Percentiles rank a stretch among this genome's conserved stretches.
These are phyloP conservation scores for Anoncus sp. DNA, from an alignment of 2,888 invertebrate species.

Conservation along the genomic window DNA sequence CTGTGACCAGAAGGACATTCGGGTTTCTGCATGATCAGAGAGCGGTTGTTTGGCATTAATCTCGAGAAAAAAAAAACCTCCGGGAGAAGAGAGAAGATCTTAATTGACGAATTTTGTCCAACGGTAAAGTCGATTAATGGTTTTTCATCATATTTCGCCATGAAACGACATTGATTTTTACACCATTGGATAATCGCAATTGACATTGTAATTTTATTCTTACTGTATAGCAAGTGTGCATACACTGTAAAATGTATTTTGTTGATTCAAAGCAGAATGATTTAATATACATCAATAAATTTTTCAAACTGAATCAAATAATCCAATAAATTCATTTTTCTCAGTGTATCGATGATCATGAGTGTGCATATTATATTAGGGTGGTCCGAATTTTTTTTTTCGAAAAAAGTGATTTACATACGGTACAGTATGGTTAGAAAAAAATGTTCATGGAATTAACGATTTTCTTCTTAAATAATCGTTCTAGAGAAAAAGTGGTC, in stretches of 20 bases:
- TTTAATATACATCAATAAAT: neutral
- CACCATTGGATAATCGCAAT: too few species aligned
- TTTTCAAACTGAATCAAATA: neutral
- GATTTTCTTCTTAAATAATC: too few species aligned
- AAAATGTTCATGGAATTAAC: too few species aligned
- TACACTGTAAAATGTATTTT: neutral
- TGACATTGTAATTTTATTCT: neutral
- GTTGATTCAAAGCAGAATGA: neutral
- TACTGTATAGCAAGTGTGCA: neutral
- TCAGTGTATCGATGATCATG: neutral
- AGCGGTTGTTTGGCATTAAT: neutral
- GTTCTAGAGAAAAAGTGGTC: too few species aligned
- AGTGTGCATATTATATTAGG: too few species aligned
- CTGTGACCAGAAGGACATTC: slow-evolving; percentile 71
- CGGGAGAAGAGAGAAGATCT: neutral
- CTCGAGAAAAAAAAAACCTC: neutral
- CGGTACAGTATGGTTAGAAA: too few species aligned
- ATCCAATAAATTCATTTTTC: neutral
- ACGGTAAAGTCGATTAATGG: too few species aligned
- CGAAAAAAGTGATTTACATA: too few species aligned
- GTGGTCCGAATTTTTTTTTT: too few species aligned
- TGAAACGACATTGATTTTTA: neutral
- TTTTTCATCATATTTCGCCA: too few species aligned
- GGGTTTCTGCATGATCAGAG: slow-evolving; percentile 48
- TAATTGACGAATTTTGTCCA: too few species aligned